Evolutionary conservation across 2,797 vertebrate species (phyloP), one percentile per base, ranked within the genome.

Genomic region (Pelochelys cantorii): DNA sequence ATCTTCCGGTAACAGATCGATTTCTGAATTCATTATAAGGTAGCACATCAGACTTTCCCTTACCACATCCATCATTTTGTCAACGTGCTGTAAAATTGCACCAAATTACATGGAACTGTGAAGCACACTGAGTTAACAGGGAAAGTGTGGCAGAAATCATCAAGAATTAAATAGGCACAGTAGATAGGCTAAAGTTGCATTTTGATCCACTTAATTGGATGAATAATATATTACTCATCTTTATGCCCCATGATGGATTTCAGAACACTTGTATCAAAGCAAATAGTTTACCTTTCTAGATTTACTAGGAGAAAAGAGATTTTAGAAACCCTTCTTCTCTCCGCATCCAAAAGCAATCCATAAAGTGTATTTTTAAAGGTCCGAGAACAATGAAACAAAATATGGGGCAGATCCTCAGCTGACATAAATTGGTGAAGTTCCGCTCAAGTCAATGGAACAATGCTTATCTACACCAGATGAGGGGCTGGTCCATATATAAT

Each of bases 221-320:
- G 91, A 95, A 95, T 95, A 95, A 95, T 93, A 90, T 87, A 94
- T 96, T 79, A 87, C 79, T 96, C 1, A 86, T 31, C 0, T 95
- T 83, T 42, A 83, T 86, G 52, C n/a, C 79, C 11, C 93, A 77
- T 86, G 91, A 92, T 96, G 95, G 4, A 88, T 95, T 95, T 90
- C 65, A 87, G 93, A 94, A 92, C 27, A 60, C 87, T 97, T 92
- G 20, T 57, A 56, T 71, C 85, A 65, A 88, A 89, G 81, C 25
- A 5, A 34, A 14, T 84, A 93, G 93, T 95, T 93, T 95, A 93
- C 81, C 78, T 89, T 93, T 84, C 87, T 53, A 53, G 79, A 88
- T 74, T 95, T 92, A 95, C 94, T 86, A 96, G 55, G 31, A 89
- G 52, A 68, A 92, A 84, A 79, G 37, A 85, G 1, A 80, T 84